A percentile compares a stretch with the other conserved stretches of the same genome.
Conservation (phyloP, 35 echinoderm and acorn worm genomes). For the Holothuria glaberrima region DNA sequence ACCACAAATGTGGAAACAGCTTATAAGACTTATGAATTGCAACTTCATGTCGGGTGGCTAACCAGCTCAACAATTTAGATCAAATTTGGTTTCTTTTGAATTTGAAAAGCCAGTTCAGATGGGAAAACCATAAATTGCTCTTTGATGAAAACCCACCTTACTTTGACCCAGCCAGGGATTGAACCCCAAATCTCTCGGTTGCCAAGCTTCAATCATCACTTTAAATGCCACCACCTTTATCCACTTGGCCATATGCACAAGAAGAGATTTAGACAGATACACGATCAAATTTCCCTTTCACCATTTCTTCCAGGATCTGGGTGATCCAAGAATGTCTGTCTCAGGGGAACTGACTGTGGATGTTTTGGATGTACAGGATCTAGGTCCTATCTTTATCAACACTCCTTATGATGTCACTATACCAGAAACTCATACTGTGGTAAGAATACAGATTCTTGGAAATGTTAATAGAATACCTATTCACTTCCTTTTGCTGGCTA, state of each 20-base stretch:
- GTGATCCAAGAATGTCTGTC: slow-evolving; percentile 36
- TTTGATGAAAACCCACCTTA: too few species aligned
- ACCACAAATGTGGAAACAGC: too few species aligned
- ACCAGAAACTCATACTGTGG: slow-evolving; percentile 67
- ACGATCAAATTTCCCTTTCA: background rate
- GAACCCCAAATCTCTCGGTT: too few species aligned
- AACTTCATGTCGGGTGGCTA: too few species aligned
- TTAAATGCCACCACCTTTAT: background rate
- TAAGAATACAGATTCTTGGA: slow-evolving; percentile 56
- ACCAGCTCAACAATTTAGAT: too few species aligned
- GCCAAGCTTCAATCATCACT: background rate
- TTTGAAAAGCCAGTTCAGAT: too few species aligned
- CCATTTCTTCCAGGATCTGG: slow-evolving; percentile 57
- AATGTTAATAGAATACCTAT: too few species aligned
- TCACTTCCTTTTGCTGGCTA: too few species aligned
- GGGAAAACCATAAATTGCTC: too few species aligned
- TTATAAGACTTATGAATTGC: too few species aligned
- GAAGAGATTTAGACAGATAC: background rate
- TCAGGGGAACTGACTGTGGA: slow-evolving; percentile 44
- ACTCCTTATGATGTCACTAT: slow-evolving; percentile 70
- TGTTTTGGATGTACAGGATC: slow-evolving; percentile 78
- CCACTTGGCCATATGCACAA: background rate
- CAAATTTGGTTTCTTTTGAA: too few species aligned
- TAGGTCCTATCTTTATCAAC: slow-evolving; percentile 79
- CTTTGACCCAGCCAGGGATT: too few species aligned